These are phyloP conservation scores for Oophaga pumilio DNA, from an alignment of 2,113 vertebrate genomes.

Conservation along the genomic window DNA sequence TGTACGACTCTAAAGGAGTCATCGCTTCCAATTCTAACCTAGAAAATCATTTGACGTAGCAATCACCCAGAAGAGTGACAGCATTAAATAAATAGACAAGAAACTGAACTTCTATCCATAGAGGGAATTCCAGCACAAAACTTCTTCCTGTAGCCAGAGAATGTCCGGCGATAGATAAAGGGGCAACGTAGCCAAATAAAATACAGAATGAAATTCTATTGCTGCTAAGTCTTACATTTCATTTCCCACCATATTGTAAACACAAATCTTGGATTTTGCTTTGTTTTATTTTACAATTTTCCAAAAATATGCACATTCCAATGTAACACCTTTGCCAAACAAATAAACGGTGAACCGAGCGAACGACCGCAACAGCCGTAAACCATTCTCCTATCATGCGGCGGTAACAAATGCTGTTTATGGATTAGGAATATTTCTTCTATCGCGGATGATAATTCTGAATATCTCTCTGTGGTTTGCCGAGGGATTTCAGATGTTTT, in stretches of 20 bases:
- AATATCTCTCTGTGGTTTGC: constrained; percentile 24
- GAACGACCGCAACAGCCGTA: constrained; percentile 9
- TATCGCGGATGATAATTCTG: constrained; percentile 7
- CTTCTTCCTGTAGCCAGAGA: not conserved
- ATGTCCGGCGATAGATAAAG: constrained; percentile 12
- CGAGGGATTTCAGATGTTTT: constrained; percentile 31
- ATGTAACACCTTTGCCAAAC: constrained; percentile 33
- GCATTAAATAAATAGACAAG: constrained; percentile 12
- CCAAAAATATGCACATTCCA: constrained; percentile 6
- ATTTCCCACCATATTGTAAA: constrained; percentile 41
- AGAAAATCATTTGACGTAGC: not conserved
- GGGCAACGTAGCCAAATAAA: constrained; percentile 25
- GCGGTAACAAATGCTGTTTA: constrained; percentile 21
- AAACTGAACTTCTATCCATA: constrained; percentile 9
- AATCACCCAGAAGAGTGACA: not conserved
- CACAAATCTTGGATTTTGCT: constrained; percentile 17
- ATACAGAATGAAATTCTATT: constrained; percentile 9
- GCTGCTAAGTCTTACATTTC: constrained; percentile 1
- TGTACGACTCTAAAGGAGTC: not conserved
- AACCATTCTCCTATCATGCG: constrained; percentile 9
- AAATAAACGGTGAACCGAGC: constrained; percentile 28
- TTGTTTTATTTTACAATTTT: constrained; percentile 39
- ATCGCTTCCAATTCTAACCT: not conserved
- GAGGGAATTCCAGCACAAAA: constrained; percentile 18
- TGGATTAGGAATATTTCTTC: constrained; percentile 31